These are phyloP conservation scores for Leptopilina syphax DNA, from an alignment of 2,888 invertebrate species.

Conservation along the genomic window DNA sequence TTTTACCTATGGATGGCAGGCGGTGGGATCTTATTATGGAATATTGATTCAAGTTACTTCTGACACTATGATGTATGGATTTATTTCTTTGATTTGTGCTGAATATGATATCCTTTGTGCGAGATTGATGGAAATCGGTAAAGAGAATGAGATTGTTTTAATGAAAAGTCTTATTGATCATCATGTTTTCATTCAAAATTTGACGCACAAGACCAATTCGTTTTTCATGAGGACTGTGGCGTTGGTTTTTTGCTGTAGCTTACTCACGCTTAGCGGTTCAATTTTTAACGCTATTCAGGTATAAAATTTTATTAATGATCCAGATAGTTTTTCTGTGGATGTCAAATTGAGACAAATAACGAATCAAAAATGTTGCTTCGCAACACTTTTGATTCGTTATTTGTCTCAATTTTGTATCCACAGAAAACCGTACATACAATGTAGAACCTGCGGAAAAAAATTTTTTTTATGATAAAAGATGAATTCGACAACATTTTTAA, in stretches of 20 bases:
- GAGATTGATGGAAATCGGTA: neutral
- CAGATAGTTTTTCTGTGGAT: too few species aligned
- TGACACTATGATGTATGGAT: neutral
- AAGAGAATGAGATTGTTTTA: neutral
- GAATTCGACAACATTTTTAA: too few species aligned
- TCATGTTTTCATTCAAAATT: neutral
- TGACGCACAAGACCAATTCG: neutral
- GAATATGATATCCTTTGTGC: neutral
- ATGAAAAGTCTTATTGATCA: neutral
- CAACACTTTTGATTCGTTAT: too few species aligned
- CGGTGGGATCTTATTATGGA: neutral
- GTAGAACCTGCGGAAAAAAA: too few species aligned
- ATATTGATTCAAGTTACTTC: neutral
- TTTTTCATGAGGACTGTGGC: neutral
- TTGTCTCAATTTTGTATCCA: too few species aligned
- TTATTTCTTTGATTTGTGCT: neutral
- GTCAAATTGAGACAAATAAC: too few species aligned
- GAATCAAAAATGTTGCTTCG: too few species aligned
- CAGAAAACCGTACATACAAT: too few species aligned
- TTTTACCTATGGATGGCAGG: neutral
- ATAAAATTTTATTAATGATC: neutral
- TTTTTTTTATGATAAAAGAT: too few species aligned
- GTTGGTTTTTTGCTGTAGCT: neutral
- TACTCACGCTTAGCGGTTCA: neutral
- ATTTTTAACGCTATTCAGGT: conserved; percentile 2